phyloP scores from a whole-genome alignment of 2,113 vertebrate species.

The Corydoras maculifer region DNA sequence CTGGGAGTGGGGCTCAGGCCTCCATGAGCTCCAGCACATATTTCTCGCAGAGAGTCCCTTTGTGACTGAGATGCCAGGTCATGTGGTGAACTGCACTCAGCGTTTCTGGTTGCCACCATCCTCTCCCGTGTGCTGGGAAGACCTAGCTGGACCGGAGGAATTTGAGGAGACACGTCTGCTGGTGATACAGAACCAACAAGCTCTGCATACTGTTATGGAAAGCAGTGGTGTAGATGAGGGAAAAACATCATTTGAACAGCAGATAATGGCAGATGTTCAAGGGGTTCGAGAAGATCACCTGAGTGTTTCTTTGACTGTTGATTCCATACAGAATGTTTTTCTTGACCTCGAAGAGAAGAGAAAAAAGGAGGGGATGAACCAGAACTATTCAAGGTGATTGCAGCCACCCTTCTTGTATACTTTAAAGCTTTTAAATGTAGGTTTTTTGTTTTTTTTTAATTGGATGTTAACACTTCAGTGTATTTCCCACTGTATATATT shows the following conservation, averaged over 20 bases:
- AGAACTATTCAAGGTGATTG: conserved; percentile 56
- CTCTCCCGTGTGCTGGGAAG: conserved; percentile 60
- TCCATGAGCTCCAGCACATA: conserved; percentile 59
- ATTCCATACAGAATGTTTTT: conserved; percentile 65
- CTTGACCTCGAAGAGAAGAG: conserved; percentile 60
- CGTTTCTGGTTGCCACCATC: conserved; percentile 65
- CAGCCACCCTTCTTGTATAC: background rate
- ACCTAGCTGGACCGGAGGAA: conserved; percentile 61
- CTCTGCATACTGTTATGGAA: conserved; percentile 59
- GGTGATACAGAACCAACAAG: conserved; percentile 66
- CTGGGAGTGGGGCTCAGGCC: conserved; percentile 64
- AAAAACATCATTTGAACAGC: conserved; percentile 54
- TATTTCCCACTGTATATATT: too few species aligned
- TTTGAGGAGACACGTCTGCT: conserved; percentile 63
- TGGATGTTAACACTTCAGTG: background rate
- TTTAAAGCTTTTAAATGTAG: background rate
- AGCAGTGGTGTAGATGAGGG: conserved; percentile 62
- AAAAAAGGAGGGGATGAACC: conserved; percentile 54
- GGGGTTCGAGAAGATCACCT: conserved; percentile 59
- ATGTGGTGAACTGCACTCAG: conserved; percentile 63
- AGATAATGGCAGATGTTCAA: conserved; percentile 59
- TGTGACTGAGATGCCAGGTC: conserved; percentile 46
- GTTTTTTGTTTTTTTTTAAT: background rate
- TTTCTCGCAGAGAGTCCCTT: conserved; percentile 68
- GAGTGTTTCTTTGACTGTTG: conserved; percentile 51